phyloP scores from a whole-genome alignment of 2,113 vertebrate species.

The Rhabdornis inornatus region DNA sequence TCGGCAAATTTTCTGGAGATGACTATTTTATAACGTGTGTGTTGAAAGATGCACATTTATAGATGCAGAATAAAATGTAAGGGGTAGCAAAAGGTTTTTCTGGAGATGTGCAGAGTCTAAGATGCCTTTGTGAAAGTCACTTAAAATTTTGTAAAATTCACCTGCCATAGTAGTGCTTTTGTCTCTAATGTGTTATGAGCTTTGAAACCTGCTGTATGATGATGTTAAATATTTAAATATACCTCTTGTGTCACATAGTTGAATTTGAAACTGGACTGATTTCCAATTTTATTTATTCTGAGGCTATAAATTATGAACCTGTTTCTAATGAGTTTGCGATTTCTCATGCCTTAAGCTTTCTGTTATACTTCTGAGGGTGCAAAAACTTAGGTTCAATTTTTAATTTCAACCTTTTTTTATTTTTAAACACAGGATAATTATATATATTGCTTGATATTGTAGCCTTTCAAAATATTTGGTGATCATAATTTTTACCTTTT shows the following conservation, averaged over 20 bases:
- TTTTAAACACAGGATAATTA: background rate
- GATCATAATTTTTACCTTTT: background rate
- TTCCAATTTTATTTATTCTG: background rate
- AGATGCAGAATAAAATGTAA: background rate
- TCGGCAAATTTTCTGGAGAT: background rate
- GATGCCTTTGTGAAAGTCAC: background rate
- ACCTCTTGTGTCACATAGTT: background rate
- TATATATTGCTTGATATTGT: background rate
- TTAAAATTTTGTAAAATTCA: background rate
- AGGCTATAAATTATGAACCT: background rate
- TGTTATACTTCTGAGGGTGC: background rate
- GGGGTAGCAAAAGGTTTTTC: background rate
- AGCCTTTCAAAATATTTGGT: background rate
- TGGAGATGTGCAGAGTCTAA: background rate
- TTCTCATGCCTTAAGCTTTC: background rate
- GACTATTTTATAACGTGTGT: background rate
- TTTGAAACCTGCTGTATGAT: background rate
- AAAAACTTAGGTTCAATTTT: background rate
- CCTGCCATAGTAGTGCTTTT: background rate
- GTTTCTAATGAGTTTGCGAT: background rate
- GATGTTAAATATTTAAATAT: background rate
- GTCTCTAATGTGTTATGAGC: background rate
- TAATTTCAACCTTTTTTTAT: background rate
- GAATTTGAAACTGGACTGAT: background rate
- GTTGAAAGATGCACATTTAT: background rate